Percentiles rank a stretch among this genome's conserved stretches.
Conservation (phyloP, 2,797 vertebrate genomes). For the Pseudopleuronectes americanus region DNA sequence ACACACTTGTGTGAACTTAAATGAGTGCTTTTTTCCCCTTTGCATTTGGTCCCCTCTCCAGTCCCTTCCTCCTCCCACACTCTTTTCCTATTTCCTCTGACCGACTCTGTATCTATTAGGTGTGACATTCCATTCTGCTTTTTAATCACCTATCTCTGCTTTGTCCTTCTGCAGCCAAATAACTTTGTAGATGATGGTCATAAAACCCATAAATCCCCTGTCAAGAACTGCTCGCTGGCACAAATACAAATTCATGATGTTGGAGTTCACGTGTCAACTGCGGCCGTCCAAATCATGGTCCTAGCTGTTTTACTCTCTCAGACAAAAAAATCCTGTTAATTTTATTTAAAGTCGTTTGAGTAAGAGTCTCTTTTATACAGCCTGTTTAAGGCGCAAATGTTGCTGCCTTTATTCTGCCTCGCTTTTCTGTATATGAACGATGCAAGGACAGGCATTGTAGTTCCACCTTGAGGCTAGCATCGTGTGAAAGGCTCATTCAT, state of each 20-base stretch:
- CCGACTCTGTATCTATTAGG: conserved; percentile 80
- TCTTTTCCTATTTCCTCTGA: conserved; percentile 64
- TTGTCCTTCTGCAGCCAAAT: conserved; percentile 76
- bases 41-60: conserved; percentile 26
- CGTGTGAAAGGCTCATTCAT: too few species aligned
- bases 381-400: background rate
- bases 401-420: too few species aligned
- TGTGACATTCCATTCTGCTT: conserved; percentile 81
- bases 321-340: conserved; percentile 19
- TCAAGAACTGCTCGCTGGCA: conserved; percentile 30
- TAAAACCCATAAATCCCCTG: conserved; percentile 60
- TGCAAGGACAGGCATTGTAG: background rate
- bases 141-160: conserved; percentile 79
- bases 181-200: conserved; percentile 67
- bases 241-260: conserved; percentile 53
- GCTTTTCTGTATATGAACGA: background rate
- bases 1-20: conserved; percentile 24
- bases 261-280: conserved; percentile 26
- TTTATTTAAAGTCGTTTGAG: background rate
- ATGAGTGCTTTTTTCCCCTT: conserved; percentile 42
- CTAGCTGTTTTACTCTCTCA: background rate
- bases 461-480: background rate
- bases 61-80: conserved; percentile 1
- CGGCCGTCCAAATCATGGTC: conserved; percentile 21
- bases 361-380: background rate